These are phyloP conservation scores for Ophioderma brevispina DNA, from an alignment of 35 echinoderm and acorn worm species.

Conservation along the genomic window DNA sequence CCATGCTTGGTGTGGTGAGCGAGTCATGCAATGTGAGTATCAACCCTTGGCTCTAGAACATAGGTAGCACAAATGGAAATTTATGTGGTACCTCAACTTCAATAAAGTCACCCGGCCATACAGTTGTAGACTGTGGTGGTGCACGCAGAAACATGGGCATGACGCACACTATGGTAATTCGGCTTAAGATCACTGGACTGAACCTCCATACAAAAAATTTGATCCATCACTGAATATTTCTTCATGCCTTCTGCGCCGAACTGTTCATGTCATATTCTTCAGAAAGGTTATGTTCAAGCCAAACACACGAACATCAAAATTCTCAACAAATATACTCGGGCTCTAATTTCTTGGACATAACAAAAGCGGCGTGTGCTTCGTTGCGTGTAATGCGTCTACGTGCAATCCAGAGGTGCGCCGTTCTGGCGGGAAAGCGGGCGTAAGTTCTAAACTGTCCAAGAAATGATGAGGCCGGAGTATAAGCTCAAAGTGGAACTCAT, in stretches of 20 bases:
- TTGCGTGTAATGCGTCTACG: no score
- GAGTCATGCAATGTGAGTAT: neutral
- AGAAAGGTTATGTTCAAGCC: constrained; percentile 64
- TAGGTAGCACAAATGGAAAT: neutral
- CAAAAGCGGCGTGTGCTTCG: no score
- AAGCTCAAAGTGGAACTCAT: constrained; percentile 33
- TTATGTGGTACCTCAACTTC: constrained; percentile 35
- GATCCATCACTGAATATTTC: constrained; percentile 35
- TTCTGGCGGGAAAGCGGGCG: no score
- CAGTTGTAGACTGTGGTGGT: constrained; percentile 20
- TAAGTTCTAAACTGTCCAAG: constrained; percentile 27
- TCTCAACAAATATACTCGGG: no score
- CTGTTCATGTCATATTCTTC: constrained; percentile 24
- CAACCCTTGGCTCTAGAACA: constrained; percentile 42
- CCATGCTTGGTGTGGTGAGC: neutral
- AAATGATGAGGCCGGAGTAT: no score
- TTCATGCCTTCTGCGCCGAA: constrained; percentile 41
- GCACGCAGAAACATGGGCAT: constrained; percentile 59
- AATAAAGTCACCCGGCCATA: constrained; percentile 56
- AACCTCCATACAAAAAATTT: neutral
- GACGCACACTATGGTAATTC: constrained; percentile 17
- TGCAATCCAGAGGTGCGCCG: no score
- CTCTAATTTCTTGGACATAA: no score
- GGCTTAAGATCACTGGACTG: neutral
- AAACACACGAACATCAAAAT: constrained; percentile 55